A percentile compares a stretch with the other conserved stretches of the same genome.
Conservation (phyloP, 2,888 invertebrate genomes). For the Drosophila planitibia region DNA sequence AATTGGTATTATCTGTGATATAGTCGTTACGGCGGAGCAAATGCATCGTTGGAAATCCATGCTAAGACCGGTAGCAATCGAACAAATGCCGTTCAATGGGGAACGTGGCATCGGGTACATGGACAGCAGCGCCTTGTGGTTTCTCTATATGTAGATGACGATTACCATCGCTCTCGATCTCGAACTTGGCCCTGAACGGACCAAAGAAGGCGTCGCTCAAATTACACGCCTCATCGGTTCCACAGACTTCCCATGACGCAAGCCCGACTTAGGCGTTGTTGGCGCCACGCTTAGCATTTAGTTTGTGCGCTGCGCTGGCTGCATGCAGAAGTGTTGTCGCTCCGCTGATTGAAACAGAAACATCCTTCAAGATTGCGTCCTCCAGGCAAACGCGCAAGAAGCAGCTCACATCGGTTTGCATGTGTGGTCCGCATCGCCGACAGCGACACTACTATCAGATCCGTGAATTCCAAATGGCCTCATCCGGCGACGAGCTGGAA, state of each 20-base stretch:
- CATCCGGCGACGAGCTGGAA: constrained; percentile 77
- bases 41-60: constrained; percentile 54
- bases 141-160: constrained; percentile 58
- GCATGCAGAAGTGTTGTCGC: constrained; percentile 43
- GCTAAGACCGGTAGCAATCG: constrained; percentile 2
- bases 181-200: constrained; percentile 74
- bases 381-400: constrained; percentile 72
- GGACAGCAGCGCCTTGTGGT: constrained; percentile 70
- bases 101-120: constrained; percentile 20
- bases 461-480: constrained; percentile 81
- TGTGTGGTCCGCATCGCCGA: constrained; percentile 82
- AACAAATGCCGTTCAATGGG: not conserved
- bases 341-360: constrained; percentile 1
- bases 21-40: constrained; percentile 50
- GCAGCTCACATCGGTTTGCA: constrained; percentile 81
- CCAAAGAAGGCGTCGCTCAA: constrained; percentile 61
- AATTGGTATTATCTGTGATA: constrained; percentile 3
- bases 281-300: constrained; percentile 32
- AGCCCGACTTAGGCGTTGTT: constrained; percentile 27
- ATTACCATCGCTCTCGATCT: constrained; percentile 41
- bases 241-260: constrained; percentile 19
- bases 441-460: constrained; percentile 81
- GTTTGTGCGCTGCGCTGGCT: constrained; percentile 47
- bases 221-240: constrained; percentile 76
- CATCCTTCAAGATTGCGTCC: constrained; percentile 84